Conservation (phyloP, 2,888 invertebrate genomes). For the Mycalesis mineus region DNA sequence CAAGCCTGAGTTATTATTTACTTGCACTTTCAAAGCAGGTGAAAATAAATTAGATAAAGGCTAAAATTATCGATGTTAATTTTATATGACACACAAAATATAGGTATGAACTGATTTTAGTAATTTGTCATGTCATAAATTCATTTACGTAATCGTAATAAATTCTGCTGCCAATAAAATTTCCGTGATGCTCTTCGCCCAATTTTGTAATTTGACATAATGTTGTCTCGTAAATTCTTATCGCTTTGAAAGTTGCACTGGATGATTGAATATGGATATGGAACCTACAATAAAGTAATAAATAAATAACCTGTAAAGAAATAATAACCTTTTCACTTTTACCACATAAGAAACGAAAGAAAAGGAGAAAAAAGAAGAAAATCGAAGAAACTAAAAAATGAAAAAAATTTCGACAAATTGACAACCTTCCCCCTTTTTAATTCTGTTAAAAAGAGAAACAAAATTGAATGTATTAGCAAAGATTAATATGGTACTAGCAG, state of each 20-base stretch:
- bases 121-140: constrained; percentile 13
- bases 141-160: constrained; percentile 32
- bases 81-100: neutral
- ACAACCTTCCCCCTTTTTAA: too few relatives aligned
- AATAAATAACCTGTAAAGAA: too few relatives aligned
- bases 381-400: too few relatives aligned
- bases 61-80: neutral
- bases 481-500: too few relatives aligned
- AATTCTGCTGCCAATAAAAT: constrained; percentile 39
- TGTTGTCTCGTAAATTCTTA: constrained; percentile 47
- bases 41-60: neutral
- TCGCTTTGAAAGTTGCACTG: constrained; percentile 25
- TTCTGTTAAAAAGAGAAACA: too few relatives aligned
- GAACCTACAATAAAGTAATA: too few relatives aligned
- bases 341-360: too few relatives aligned
- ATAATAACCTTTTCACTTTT: too few relatives aligned
- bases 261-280: neutral
- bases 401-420: too few relatives aligned
- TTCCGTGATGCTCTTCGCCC: constrained; percentile 42
- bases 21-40: neutral
- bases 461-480: too few relatives aligned
- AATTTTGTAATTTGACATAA: constrained; percentile 57
- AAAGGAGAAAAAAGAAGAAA: too few relatives aligned
- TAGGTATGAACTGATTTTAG: neutral
- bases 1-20: too few relatives aligned